Percentiles rank a stretch among this genome's conserved stretches.
phyloP scores from a whole-genome alignment of 2,888 invertebrate species.

The Drosophila subquinaria region DNA sequence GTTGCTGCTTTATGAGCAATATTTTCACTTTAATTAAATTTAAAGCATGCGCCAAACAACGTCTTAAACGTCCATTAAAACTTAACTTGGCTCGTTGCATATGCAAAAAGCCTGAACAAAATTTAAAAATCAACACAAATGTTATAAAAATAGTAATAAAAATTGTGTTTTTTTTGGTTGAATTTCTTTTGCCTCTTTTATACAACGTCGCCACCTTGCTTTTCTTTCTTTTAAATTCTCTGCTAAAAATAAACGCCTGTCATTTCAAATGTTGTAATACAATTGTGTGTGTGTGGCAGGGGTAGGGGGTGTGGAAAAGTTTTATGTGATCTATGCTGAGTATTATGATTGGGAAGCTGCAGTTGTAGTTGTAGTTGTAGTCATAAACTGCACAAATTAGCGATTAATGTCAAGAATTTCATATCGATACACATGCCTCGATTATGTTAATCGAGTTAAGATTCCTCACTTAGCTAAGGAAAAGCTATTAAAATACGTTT shows the following conservation, averaged over 20 bases:
- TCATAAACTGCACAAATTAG: slow-evolving; percentile 43
- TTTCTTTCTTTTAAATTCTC: slow-evolving; percentile 13
- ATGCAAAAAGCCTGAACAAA: slow-evolving; percentile 65
- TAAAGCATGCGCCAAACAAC: slow-evolving; percentile 69
- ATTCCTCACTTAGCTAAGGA: not conserved
- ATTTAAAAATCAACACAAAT: slow-evolving; percentile 36
- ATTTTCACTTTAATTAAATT: slow-evolving; percentile 81
- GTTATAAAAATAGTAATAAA: slow-evolving; percentile 50
- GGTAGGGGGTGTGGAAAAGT: not conserved
- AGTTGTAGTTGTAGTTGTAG: slow-evolving; percentile 1
- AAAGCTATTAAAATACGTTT: not conserved
- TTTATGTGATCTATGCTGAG: slow-evolving; percentile 22
- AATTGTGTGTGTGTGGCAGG: not conserved
- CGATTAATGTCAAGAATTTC: slow-evolving; percentile 39
- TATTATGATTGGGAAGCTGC: slow-evolving; percentile 38
- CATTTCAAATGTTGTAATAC: slow-evolving; percentile 32
- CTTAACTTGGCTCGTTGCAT: slow-evolving; percentile 59
- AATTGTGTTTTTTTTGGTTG: slow-evolving; percentile 40
- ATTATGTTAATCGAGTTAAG: slow-evolving; percentile 20
- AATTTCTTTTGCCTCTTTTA: slow-evolving; percentile 29
- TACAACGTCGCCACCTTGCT: slow-evolving; percentile 1
- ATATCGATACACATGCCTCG: slow-evolving; percentile 25
- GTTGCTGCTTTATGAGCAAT: slow-evolving; percentile 46
- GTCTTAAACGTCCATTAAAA: slow-evolving; percentile 52
- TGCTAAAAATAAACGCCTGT: slow-evolving; percentile 51